phyloP scores from a whole-genome alignment of 2,797 vertebrate species.

The Gobionotothen gibberifrons region DNA sequence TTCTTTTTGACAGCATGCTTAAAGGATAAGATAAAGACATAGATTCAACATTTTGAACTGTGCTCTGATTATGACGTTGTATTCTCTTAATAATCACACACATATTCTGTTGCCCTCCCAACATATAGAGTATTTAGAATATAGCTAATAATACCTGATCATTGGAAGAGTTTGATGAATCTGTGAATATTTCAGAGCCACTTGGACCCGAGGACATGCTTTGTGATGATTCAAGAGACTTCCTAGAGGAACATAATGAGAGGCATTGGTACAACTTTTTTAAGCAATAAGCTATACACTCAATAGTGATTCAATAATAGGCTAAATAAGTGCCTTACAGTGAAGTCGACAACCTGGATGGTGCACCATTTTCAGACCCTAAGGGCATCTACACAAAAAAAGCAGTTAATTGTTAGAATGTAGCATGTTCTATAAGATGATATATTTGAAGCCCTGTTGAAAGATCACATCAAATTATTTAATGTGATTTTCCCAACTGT shows the following conservation, averaged over 20 bases:
- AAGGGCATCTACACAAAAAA: conserved; percentile 30
- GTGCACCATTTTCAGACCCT: conserved; percentile 18
- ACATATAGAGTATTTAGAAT: neutral
- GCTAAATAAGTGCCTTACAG: conserved; percentile 33
- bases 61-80: neutral
- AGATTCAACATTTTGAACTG: neutral
- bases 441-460: no score
- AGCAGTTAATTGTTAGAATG: no score
- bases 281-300: no score
- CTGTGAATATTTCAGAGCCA: conserved; percentile 22
- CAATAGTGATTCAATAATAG: neutral
- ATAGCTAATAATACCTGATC: conserved; percentile 21
- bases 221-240: conserved; percentile 11
- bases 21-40: neutral
- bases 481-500: no score
- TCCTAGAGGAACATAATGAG: conserved; percentile 42
- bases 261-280: neutral
- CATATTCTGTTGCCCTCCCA: neutral
- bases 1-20: conserved; percentile 18
- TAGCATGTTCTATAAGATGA: no score
- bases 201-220: neutral
- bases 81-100: neutral
- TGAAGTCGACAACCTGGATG: conserved; percentile 6
- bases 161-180: conserved; percentile 16
- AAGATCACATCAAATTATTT: no score